Percentiles rank a stretch among this genome's conserved stretches.
Conservation (phyloP, 1,140 invertebrate genomes). For the Daktulosphaira vitifoliae region DNA sequence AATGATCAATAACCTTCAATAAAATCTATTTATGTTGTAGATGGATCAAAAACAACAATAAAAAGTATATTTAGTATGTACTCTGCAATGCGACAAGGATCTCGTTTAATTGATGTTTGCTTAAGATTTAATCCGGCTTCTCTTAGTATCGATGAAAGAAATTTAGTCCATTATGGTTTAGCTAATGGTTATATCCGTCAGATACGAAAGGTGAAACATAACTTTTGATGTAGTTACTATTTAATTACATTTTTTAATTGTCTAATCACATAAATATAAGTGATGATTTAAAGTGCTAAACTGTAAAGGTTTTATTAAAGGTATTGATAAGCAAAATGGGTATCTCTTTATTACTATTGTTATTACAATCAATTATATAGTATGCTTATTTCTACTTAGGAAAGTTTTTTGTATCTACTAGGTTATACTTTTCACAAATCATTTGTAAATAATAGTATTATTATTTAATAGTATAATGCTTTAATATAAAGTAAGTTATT, state of each 20-base stretch:
- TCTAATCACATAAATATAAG: background rate
- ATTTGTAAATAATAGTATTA: no score
- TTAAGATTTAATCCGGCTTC: constrained; percentile 65
- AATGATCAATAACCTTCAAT: no score
- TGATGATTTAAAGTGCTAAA: background rate
- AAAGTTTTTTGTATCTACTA: no score
- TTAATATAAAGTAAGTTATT: no score
- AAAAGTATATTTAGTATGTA: constrained; percentile 72
- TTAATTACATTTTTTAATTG: constrained; percentile 9
- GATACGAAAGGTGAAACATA: constrained; percentile 58
- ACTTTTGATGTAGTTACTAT: constrained; percentile 26
- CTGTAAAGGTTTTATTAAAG: background rate
- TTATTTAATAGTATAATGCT: no score
- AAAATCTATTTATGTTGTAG: constrained; percentile 38
- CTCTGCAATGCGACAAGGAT: constrained; percentile 72
- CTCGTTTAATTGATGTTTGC: constrained; percentile 76
- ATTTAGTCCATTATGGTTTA: constrained; percentile 82
- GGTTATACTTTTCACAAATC: no score
- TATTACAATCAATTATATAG: no score
- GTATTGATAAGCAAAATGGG: background rate
- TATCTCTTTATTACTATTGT: background rate
- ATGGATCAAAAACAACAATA: constrained; percentile 53
- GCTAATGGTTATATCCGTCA: constrained; percentile 76
- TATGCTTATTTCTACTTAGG: no score
- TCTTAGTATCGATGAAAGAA: constrained; percentile 68